Percentiles rank a stretch among this genome's conserved stretches.
Conservation (phyloP, 2,797 vertebrate genomes). For the Hybognathus amarus region DNA sequence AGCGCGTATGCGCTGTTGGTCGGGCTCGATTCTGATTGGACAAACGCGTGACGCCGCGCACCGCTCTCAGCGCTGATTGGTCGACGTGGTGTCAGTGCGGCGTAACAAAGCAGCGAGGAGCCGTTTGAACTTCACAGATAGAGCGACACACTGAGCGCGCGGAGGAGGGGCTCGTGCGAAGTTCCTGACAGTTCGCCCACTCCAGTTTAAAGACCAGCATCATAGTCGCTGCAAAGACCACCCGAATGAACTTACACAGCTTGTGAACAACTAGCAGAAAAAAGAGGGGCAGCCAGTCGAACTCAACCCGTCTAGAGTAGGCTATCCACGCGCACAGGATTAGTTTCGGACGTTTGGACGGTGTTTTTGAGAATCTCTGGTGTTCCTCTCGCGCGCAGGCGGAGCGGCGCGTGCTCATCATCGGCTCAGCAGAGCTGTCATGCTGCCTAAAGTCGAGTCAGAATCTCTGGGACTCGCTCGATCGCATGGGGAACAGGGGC, state of each 20-base stretch:
- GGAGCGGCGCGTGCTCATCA: slow-evolving; percentile 76
- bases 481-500: slow-evolving; percentile 95
- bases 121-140: slow-evolving; percentile 76
- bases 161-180: slow-evolving; percentile 67
- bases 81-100: slow-evolving; percentile 70
- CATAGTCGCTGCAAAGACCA: slow-evolving; percentile 2
- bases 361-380: slow-evolving; percentile 64
- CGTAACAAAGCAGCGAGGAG: slow-evolving; percentile 80
- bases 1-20: slow-evolving; percentile 43
- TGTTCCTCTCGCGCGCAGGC: slow-evolving; percentile 80
- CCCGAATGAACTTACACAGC: slow-evolving; percentile 53
- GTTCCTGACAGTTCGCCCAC: slow-evolving; percentile 68
- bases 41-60: slow-evolving; percentile 72
- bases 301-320: slow-evolving; percentile 43
- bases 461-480: slow-evolving; percentile 93
- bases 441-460: slow-evolving; percentile 98
- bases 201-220: slow-evolving; percentile 50
- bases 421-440: slow-evolving; percentile 88
- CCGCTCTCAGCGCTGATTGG: slow-evolving; percentile 75
- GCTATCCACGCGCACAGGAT: slow-evolving; percentile 51
- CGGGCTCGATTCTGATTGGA: slow-evolving; percentile 79
- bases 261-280: slow-evolving; percentile 37
- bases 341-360: slow-evolving; percentile 53
- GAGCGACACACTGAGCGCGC: slow-evolving; percentile 41
- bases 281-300: background rate